These are phyloP conservation scores for Pseudorasbora parva DNA, from an alignment of 2,113 vertebrate genomes.

Conservation along the genomic window DNA sequence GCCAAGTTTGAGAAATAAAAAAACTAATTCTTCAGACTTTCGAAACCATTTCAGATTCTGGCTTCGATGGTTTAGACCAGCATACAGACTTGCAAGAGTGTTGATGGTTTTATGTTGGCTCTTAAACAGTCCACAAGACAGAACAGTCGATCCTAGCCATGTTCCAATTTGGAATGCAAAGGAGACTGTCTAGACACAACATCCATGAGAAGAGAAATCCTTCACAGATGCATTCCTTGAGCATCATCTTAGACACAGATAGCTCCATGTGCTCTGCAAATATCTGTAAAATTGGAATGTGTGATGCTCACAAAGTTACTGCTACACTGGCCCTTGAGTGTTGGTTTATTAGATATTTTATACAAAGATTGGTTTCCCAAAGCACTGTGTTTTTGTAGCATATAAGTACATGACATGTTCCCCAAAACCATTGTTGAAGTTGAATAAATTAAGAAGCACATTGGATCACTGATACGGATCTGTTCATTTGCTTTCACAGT, in stretches of 20 bases:
- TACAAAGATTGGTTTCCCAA: not conserved
- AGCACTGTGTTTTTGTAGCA: not conserved
- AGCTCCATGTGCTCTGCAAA: not conserved
- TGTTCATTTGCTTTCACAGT: not conserved
- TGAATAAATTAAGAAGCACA: not conserved
- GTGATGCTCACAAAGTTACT: not conserved
- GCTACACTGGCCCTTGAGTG: not conserved
- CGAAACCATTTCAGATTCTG: not conserved
- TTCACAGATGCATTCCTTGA: constrained; percentile 1
- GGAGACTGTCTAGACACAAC: constrained; percentile 39
- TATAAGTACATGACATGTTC: not conserved
- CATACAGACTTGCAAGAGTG: not conserved
- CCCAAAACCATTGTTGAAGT: not conserved
- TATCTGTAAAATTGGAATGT: not conserved
- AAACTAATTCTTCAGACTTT: not conserved
- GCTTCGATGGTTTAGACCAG: not conserved
- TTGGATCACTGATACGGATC: not conserved
- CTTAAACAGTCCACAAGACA: constrained; percentile 14
- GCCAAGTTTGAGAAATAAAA: not conserved
- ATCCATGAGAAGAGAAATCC: constrained; percentile 2
- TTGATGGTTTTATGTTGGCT: constrained; percentile 17
- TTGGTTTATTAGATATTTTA: not conserved
- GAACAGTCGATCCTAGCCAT: not conserved
- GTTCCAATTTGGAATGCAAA: constrained; percentile 30
- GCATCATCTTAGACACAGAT: not conserved